Base-by-base conservation (phyloP, 92 coral and sea anemone species). In the Zoanthus sansibaricus region DNA sequence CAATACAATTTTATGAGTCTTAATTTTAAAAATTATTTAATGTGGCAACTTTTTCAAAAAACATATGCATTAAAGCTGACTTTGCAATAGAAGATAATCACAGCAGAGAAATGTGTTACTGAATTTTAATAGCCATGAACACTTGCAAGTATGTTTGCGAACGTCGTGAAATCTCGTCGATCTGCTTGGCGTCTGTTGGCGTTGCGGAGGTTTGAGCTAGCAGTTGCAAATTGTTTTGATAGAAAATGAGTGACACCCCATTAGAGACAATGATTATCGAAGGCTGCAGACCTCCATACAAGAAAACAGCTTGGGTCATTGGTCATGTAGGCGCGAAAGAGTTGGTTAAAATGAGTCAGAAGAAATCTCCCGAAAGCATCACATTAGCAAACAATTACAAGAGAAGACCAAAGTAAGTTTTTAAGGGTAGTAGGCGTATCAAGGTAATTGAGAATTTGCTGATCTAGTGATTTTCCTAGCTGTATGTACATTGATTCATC, bases 251-350 rank as follows among this genome's bases (percentile, higher is more conserved):
- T 86, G 98, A 94, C 75, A 42, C 95, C 1, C 84, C 56, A 15
- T 59, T 92, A 62, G 98, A 94, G 84, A 89, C 93, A 1, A 90
- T 94, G 66, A 79, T 89, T 71, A 88, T 94, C 18, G 91, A 78
- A 66, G 98, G 98, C 9, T 87, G 91, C 0, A 88, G 98, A 21
- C 98, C 98, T 15, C 95, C 98, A 1, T 94, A 88, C 90, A 94
- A 91, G 89, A 90, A 82, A 78, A 88, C 98, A 21, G 95, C 95
- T 3, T 94, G 98, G 98, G 84, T 90, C 1, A 82, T 88, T 80
- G 98, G 98, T 10, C 89, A 92, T 21, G 95, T 90, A 13, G 94
- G 88, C 11, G 76, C 90, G 21, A 94, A 94, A 25, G 87, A 51
- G 20, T 21, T 69, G 9, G 46, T 87, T 42, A 88, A 80, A 58